Evolutionary conservation across 2,797 vertebrate genomes (phyloP).

Genomic region (Argyrosomus regius): DNA sequence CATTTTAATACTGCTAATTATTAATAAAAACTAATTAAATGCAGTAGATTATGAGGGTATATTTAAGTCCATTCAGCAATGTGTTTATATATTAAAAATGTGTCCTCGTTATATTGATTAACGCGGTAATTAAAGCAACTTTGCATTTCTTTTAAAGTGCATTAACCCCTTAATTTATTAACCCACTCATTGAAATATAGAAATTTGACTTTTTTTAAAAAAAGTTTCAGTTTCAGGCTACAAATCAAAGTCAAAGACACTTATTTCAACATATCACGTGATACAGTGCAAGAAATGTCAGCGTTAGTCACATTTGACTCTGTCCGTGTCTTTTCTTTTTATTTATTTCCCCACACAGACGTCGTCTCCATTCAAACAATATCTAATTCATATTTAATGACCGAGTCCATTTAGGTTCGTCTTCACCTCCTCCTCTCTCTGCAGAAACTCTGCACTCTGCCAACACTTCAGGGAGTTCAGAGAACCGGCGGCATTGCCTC

Average conservation of each 20-base stretch:
- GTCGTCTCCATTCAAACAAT: constrained; percentile 39
- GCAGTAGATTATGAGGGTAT: no score
- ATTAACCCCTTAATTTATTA: no score
- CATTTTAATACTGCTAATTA: not conserved
- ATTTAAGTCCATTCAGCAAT: not conserved
- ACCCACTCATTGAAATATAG: no score
- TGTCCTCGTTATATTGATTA: no score
- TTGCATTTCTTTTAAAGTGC: no score
- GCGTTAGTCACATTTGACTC: constrained; percentile 10
- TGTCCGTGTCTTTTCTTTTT: constrained; percentile 4
- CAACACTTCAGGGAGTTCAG: constrained; percentile 27
- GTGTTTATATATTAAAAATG: no score
- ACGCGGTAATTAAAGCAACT: no score
- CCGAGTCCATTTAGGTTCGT: constrained; percentile 42
- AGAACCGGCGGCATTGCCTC: constrained; percentile 26
- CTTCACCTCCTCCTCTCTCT: constrained; percentile 27
- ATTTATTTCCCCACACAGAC: not conserved
- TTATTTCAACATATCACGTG: no score
- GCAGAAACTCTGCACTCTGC: constrained; percentile 23
- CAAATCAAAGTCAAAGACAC: no score
- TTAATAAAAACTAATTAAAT: not conserved
- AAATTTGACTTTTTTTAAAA: no score
- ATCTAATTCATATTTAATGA: constrained; percentile 71
- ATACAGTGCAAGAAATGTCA: no score
- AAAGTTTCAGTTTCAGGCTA: no score